Conservation (phyloP, 2,888 invertebrate species). For the Epiblema foenella region DNA sequence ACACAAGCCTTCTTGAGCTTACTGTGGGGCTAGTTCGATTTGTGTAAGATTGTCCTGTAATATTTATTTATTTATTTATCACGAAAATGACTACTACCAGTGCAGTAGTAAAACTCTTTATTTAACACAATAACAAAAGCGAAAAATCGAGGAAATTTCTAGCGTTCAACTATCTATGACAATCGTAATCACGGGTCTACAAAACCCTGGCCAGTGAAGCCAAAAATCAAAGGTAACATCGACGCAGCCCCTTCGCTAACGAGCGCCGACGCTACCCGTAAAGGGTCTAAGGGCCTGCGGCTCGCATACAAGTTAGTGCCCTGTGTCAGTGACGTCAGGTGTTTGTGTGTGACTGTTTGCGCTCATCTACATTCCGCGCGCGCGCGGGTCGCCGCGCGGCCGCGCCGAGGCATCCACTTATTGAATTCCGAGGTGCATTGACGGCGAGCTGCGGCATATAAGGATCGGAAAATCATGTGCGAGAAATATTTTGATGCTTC, state of each 20-base stretch:
- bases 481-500: neutral
- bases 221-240: conserved; percentile 19
- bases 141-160: too few relatives aligned
- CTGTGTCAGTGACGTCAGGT: neutral
- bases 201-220: conserved; percentile 18
- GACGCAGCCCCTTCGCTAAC: conserved; percentile 1
- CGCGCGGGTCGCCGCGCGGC: neutral
- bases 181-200: conserved; percentile 6
- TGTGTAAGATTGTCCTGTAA: too few relatives aligned
- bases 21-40: too few relatives aligned
- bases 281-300: neutral
- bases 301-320: neutral
- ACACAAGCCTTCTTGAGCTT: too few relatives aligned
- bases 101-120: too few relatives aligned
- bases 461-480: neutral
- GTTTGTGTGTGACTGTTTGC: conserved; percentile 39
- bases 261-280: neutral
- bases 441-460: conserved; percentile 1
- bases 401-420: conserved; percentile 27
- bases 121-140: too few relatives aligned
- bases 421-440: conserved; percentile 40
- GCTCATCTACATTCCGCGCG: conserved; percentile 39
- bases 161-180: neutral
- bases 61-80: too few relatives aligned
- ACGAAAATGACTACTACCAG: too few relatives aligned